Evolutionary conservation across 2,113 vertebrate species (phyloP).

Genomic region (Saguinus midas): DNA sequence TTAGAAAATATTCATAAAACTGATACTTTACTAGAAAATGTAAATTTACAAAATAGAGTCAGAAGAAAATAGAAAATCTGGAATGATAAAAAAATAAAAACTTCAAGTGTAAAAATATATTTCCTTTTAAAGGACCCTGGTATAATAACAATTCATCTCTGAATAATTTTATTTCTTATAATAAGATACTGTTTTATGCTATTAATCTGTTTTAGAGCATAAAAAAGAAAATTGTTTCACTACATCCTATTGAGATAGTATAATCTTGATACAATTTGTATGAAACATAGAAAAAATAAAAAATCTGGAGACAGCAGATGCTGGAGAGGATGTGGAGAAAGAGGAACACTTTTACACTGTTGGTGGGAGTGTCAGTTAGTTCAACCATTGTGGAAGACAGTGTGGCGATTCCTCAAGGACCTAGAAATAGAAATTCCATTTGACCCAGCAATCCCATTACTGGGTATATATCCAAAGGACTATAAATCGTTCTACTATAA

Average conservation of each 20-base stretch:
- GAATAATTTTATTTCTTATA: constrained; percentile 13
- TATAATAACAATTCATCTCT: not conserved
- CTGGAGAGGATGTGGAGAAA: too few species aligned
- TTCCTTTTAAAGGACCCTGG: not conserved
- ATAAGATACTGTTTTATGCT: not conserved
- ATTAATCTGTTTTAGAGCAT: not conserved
- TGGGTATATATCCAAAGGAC: too few species aligned
- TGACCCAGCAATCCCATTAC: too few species aligned
- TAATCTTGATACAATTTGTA: not conserved
- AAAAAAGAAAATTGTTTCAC: not conserved
- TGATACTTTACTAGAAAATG: not conserved
- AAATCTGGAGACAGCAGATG: too few species aligned
- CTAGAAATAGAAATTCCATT: too few species aligned
- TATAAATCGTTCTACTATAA: too few species aligned
- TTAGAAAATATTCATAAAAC: not conserved
- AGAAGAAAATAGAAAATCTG: not conserved
- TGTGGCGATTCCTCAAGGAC: too few species aligned
- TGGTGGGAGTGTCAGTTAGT: too few species aligned
- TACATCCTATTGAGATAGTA: not conserved
- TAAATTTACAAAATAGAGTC: not conserved
- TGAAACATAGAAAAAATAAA: not conserved
- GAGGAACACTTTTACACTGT: too few species aligned
- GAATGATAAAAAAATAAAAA: not conserved
- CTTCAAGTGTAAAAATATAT: constrained; percentile 21
- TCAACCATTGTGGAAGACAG: too few species aligned